phyloP scores from a whole-genome alignment of 64 coral and sea anemone genomes.

The Cladopsammia gracilis region DNA sequence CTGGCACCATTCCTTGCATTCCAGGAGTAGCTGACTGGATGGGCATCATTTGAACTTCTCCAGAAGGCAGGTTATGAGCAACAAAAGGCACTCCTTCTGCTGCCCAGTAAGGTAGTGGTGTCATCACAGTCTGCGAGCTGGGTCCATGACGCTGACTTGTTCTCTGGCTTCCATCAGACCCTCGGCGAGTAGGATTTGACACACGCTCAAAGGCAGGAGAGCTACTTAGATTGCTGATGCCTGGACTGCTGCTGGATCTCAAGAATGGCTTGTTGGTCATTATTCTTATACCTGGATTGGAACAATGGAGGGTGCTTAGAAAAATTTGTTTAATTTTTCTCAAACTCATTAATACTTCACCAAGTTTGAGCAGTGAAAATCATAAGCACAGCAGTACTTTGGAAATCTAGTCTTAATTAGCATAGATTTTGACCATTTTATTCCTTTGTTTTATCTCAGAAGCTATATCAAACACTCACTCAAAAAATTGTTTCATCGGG shows the following conservation, averaged over 20 bases:
- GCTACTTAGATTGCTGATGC: not conserved
- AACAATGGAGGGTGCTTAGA: not conserved
- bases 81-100: conserved; percentile 66
- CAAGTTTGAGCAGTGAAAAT: no score
- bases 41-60: conserved; percentile 43
- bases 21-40: conserved; percentile 32
- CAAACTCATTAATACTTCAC: no score
- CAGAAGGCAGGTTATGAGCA: conserved; percentile 17
- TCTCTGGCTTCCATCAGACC: conserved; percentile 25
- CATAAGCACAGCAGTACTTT: no score
- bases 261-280: conserved; percentile 64
- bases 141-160: not conserved
- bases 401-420: no score
- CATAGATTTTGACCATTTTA: no score
- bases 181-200: conserved; percentile 1
- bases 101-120: conserved; percentile 60
- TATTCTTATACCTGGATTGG: conserved; percentile 49
- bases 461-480: no score
- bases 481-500: no score
- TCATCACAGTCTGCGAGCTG: conserved; percentile 31
- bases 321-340: no score
- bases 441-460: no score
- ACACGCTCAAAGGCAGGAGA: conserved; percentile 37
- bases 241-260: conserved; percentile 62
- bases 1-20: conserved; percentile 64